Evolutionary conservation across 2,113 vertebrate species (phyloP).

Genomic region (Tauraco erythrolophus): DNA sequence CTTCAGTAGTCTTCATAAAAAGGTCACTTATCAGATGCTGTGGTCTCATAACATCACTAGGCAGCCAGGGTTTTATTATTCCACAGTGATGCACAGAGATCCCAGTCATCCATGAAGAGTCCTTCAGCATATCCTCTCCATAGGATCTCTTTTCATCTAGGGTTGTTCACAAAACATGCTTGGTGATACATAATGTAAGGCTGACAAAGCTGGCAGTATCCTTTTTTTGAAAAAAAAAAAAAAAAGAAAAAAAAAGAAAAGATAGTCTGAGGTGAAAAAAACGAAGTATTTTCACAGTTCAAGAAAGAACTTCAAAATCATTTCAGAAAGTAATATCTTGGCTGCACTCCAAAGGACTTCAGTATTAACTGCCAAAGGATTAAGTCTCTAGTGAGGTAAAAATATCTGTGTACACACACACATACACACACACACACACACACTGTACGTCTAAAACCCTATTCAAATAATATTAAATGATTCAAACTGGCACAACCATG

Average conservation of each 20-base stretch:
- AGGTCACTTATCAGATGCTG: background rate
- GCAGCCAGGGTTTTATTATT: background rate
- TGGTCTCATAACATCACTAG: background rate
- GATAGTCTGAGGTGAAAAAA: background rate
- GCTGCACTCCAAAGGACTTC: background rate
- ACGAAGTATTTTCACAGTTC: background rate
- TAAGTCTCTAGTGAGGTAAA: constrained; percentile 23
- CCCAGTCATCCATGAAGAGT: background rate
- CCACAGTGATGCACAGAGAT: background rate
- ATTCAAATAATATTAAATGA: background rate
- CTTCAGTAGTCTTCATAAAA: background rate
- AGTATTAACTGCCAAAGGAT: constrained; percentile 35
- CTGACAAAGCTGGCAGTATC: background rate
- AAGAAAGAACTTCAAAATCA: constrained; percentile 24
- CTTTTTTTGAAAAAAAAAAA: background rate
- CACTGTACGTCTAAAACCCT: background rate
- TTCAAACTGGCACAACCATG: background rate
- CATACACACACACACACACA: background rate
- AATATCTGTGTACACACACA: background rate
- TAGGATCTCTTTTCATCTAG: background rate
- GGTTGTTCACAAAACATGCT: background rate
- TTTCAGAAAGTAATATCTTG: constrained; percentile 26
- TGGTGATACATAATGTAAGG: background rate
- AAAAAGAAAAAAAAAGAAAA: no score
- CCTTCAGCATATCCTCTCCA: background rate